Conservation (phyloP, 2,888 invertebrate species). For the Nomada fabriciana region DNA sequence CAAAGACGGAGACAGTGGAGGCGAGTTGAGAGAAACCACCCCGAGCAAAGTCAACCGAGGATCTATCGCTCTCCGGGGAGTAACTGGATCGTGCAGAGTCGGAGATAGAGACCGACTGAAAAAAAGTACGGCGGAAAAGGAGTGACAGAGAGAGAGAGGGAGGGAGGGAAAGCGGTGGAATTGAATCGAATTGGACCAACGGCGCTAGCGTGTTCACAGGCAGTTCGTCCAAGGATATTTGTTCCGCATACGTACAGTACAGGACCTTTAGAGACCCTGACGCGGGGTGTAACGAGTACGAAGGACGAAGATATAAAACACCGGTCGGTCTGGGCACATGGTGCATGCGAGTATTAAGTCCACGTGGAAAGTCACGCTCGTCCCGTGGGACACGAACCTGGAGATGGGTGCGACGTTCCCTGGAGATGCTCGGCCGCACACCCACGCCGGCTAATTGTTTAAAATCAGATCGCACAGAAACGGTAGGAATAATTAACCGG, state of each 20-base stretch:
- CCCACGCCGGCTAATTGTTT: constrained; percentile 77
- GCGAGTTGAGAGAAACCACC: constrained; percentile 72
- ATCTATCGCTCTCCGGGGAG: constrained; percentile 82
- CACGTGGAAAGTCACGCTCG: constrained; percentile 75
- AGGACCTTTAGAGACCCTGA: constrained; percentile 72
- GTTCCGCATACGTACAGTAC: constrained; percentile 71
- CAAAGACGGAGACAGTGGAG: constrained; percentile 17
- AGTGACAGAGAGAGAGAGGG: constrained; percentile 38
- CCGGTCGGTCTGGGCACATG: constrained; percentile 57
- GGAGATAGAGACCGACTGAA: constrained; percentile 67
- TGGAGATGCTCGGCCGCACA: constrained; percentile 71
- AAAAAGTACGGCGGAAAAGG: constrained; percentile 52
- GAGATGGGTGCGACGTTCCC: constrained; percentile 79
- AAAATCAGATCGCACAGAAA: constrained; percentile 78
- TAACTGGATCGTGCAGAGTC: constrained; percentile 73
- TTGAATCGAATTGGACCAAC: constrained; percentile 80
- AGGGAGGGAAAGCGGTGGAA: constrained; percentile 54
- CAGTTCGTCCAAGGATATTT: constrained; percentile 81
- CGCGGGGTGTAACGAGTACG: constrained; percentile 70
- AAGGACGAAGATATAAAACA: constrained; percentile 72
- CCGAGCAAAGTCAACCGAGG: constrained; percentile 78
- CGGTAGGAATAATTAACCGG: constrained; percentile 59
- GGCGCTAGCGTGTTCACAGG: constrained; percentile 78
- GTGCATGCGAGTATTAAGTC: constrained; percentile 72
- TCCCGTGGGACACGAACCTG: constrained; percentile 68